These are phyloP conservation scores for Ephydatia muelleri DNA, from an alignment of 37 sponge, comb jelly and placozoan genomes.

Conservation along the genomic window DNA sequence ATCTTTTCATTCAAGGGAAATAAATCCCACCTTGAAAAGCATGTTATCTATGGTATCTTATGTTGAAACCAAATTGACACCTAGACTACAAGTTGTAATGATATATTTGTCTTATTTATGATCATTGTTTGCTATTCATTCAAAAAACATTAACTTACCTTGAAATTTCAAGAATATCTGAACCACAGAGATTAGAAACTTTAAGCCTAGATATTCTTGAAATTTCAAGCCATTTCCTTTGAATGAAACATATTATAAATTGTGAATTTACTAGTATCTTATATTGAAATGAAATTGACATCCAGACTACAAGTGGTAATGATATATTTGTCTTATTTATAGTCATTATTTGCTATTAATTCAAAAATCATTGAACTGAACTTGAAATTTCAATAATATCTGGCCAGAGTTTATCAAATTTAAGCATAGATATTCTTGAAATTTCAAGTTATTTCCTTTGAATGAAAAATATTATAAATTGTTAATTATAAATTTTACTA, in stretches of 20 bases:
- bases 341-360: too few species aligned
- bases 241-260: too few species aligned
- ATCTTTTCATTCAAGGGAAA: background rate
- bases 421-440: background rate
- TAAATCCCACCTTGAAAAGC: background rate
- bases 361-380: too few species aligned
- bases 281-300: too few species aligned
- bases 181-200: background rate
- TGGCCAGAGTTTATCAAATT: too few species aligned
- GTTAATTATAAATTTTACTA: too few species aligned
- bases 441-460: background rate
- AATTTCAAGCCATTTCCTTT: too few species aligned
- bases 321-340: too few species aligned
- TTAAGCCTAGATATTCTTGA: too few species aligned
- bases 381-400: too few species aligned
- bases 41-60: background rate
- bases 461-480: background rate
- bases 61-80: background rate
- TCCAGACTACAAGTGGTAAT: too few species aligned
- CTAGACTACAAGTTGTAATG: background rate
- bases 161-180: background rate
- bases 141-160: background rate
- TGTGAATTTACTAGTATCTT: too few species aligned
- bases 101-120: background rate
- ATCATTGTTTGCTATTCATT: background rate